Evolutionary conservation across 2,113 vertebrate genomes (phyloP), one percentile per base, ranked within the genome.

Genomic region (Pseudolaguvia tuberculata): DNA sequence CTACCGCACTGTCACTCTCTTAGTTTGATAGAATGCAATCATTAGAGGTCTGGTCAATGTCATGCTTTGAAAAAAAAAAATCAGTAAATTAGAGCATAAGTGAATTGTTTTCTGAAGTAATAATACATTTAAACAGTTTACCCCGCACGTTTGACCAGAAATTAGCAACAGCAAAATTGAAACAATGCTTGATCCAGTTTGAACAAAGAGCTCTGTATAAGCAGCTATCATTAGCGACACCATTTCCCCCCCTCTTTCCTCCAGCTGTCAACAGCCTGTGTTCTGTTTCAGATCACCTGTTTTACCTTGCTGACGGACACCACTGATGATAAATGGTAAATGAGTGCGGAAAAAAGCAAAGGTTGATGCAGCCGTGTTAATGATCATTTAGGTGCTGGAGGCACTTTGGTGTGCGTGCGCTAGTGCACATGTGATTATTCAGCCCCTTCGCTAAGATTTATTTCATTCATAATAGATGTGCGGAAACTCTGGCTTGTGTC

Each of bases 381-480:
- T 81, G 79, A 81, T 75, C 67, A 68, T 70, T 68, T 81, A 48
- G 56, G 51, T 35, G 35, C 72, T 76, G 50, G 76, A 73, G 79
- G 55, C 74, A 48, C 75, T 77, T 72, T 59, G 59, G 78, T 79
- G 58, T 73, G 58, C 62, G 57, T 9, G 20, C 56, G 25, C n/a
- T 20, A 45, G 17, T 61, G 25, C 48, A 57, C 58, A 18, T 58
- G 76, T 72, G 69, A 72, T 79, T 81, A 80, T 84, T 80, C 66
- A 67, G 59, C 78, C 77, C 59, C 82, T 83, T 80, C 78, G 90
- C 85, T 84, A 82, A 82, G 88, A 83, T 85, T 87, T 80, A 84
- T 88, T 91, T 90, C 85, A 87, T 91, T 91, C 87, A 88, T 89
- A 90, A 91, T 86, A 81, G 84, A 88, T 91, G 85, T 88, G 88